Evolutionary conservation across 2,113 vertebrate genomes (phyloP).

Genomic region (Stegastes partitus): DNA sequence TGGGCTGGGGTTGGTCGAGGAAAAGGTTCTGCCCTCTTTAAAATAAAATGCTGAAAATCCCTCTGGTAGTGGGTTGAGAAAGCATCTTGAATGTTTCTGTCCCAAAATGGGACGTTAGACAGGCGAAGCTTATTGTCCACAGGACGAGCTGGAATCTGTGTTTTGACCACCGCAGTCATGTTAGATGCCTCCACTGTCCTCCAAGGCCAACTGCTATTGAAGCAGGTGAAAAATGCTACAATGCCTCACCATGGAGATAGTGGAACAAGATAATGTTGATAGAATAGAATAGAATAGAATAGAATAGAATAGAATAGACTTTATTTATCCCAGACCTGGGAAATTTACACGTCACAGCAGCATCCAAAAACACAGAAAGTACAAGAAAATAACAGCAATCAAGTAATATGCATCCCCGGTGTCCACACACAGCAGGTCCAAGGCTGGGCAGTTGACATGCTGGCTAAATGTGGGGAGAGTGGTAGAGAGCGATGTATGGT

Average conservation of each 20-base stretch:
- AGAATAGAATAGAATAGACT: too few species aligned
- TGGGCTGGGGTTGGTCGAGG: not conserved
- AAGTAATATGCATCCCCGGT: too few species aligned
- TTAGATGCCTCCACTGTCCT: not conserved
- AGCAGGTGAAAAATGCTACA: conserved; percentile 47
- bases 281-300: too few species aligned
- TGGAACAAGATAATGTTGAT: conserved; percentile 54
- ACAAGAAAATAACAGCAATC: too few species aligned
- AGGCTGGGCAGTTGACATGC: too few species aligned
- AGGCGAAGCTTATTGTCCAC: not conserved
- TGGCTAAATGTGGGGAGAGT: too few species aligned
- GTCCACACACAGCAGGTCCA: too few species aligned
- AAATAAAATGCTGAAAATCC: conserved; percentile 8
- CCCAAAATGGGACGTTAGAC: conserved; percentile 19
- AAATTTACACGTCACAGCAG: too few species aligned
- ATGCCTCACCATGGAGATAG: conserved; percentile 54
- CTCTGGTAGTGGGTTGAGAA: conserved; percentile 26
- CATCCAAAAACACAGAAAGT: too few species aligned
- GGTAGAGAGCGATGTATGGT: too few species aligned
- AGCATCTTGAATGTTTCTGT: not conserved
- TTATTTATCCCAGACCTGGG: too few species aligned
- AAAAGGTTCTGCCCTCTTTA: not conserved
- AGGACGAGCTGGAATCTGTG: not conserved
- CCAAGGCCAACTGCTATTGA: not conserved
- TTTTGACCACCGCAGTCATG: conserved; percentile 20